Base-by-base conservation (phyloP, 2,888 invertebrate genomes). In the Frankliniella fusca region DNA sequence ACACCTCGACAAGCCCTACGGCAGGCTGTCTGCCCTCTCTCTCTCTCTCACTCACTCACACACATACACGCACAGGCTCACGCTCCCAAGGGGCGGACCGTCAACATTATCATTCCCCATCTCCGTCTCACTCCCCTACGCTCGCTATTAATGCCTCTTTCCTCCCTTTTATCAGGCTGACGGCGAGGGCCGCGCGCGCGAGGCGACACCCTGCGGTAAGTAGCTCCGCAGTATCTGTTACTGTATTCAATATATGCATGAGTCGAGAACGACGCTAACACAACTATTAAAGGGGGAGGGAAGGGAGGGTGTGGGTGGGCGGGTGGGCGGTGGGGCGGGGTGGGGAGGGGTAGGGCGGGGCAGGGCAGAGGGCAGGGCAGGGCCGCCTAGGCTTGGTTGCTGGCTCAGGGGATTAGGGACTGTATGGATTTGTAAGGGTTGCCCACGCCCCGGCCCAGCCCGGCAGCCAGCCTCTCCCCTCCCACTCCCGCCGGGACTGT, bases 221-320 rank as follows among this genome's bases (percentile, higher is more conserved):
- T 23, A 76, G 23, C 70, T 11, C 70, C 70, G 54, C 18, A 38
- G 38, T 38, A 38, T 38, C 38, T 38, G 38, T 38, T 23, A 76
- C 70, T 76, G 70, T 76, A 76, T 76, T 76, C 70, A 76, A 76
- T 76, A 76, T 76, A 76, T 76, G 70, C 70, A 76, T 76, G 70
- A 76, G 70, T 76, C 70, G 70, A 76, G 70, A 76, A 76, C 54
- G 54, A 54, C 54, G 54, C 54, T 54, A 20, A 54, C 70, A 76
- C 70, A 76, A 76, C 70, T 76, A 76, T 76, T 76, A 76, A 76
- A 76, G 84, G 83, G 85, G 85, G 85, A 84, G 85, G 61, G 20
- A 7, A 38, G 38, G 38, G 20, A n/a, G 61, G 18, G 61, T 7
- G 20, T 18, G 61, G 61, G 15, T 7, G 61, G 7, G 61, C 7